Base-by-base conservation (phyloP, 1,140 invertebrate species). In the Samia ricini region DNA sequence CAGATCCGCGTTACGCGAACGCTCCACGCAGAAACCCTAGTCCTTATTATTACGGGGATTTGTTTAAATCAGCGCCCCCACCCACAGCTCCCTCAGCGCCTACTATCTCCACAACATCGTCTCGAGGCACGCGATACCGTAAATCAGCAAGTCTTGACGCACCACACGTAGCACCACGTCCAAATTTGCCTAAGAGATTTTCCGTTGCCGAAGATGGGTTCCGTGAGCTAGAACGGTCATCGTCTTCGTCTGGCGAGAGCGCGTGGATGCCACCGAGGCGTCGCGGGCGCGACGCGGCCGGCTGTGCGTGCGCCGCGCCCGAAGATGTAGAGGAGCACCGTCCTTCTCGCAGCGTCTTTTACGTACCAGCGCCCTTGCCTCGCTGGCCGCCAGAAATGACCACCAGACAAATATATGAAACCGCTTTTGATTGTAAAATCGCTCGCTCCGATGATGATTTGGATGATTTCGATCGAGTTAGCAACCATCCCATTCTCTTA, bases 351-450 rank as follows among this genome's bases (percentile, higher is more conserved):
- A 92, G 92, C 81, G 91, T 92, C 62, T 92, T 93, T 85, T 93
- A 93, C 76, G 91, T 93, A 76, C 92, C 92, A 76, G 89, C 91
- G 72, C 92, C 92, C 90, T 92, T 77, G 94, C 94, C 94, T 91
- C 93, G 71, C 93, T 90, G 88, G 88, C 88, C 88, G 92, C 78
- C 93, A 94, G 89, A 91, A 72, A 91, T 91, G 90, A 86, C 87
- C 61, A 87, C 89, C 67, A 92, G 95, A 71, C 95, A 95, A 82
- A 92, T 97, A 26, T 97, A 97, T 79, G 96, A 97, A 87, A 97
- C 96, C 36, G 96, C 96, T 48, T 97, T 97, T 86, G 96, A 97
- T 83, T 96, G 95, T 80, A 96, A 96, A 82, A 94, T 97, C 77
- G 95, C 93, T 74, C 94, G 95, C 50, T 96, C 95, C 8, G 95